Evolutionary conservation across 1,140 invertebrate species (phyloP).

Genomic region (Cherax destructor): DNA sequence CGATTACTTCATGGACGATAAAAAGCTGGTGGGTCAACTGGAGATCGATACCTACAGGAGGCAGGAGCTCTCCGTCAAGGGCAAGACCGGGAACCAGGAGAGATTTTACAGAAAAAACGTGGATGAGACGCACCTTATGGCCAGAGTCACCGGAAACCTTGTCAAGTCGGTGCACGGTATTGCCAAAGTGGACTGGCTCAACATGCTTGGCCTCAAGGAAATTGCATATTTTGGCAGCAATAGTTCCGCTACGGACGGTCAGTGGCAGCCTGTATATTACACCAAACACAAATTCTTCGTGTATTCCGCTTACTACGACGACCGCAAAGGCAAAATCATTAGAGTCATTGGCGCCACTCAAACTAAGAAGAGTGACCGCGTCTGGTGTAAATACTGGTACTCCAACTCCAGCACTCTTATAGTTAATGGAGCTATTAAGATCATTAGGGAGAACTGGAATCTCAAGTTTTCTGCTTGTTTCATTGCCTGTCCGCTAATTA

Average conservation of each 20-base stretch:
- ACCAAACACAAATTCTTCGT: slow-evolving; percentile 87
- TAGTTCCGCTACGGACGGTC: slow-evolving; percentile 72
- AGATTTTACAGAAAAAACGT: slow-evolving; percentile 70
- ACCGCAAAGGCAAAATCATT: slow-evolving; percentile 76
- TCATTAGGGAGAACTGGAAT: slow-evolving; percentile 95
- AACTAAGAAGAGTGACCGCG: slow-evolving; percentile 83
- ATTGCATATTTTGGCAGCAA: slow-evolving; percentile 65
- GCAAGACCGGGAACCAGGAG: slow-evolving; percentile 64
- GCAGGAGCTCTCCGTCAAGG: slow-evolving; percentile 69
- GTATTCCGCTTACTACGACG: slow-evolving; percentile 91
- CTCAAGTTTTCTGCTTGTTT: slow-evolving; percentile 94
- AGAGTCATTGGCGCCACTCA: slow-evolving; percentile 83
- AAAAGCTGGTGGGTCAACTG: slow-evolving; percentile 71
- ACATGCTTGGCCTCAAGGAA: slow-evolving; percentile 53
- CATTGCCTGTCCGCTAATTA: slow-evolving; percentile 85
- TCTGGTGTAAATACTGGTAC: slow-evolving; percentile 92
- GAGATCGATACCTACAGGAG: slow-evolving; percentile 69
- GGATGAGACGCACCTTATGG: slow-evolving; percentile 70
- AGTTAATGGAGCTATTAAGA: slow-evolving; percentile 77
- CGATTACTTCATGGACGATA: slow-evolving; percentile 69
- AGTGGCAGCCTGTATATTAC: slow-evolving; percentile 76
- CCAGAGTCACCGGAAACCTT: slow-evolving; percentile 64
- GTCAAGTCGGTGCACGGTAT: slow-evolving; percentile 64
- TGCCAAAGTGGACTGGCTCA: slow-evolving; percentile 63
- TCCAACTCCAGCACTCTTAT: slow-evolving; percentile 72